Evolutionary conservation across 1,140 invertebrate species (phyloP).

Genomic region (honey bee (Apis mellifera)): Amel_HAv3.1 CM009931.2:7152501-7153000

Average conservation of each 20-base stretch:
- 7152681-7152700: conserved; percentile 47
- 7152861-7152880: conserved; percentile 23
- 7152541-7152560: conserved; percentile 54
- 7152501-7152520: conserved; percentile 19
- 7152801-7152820: too few species aligned
- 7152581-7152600: not conserved
- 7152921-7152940: conserved; percentile 1
- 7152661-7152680: conserved; percentile 42
- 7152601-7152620: not conserved
- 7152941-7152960: not conserved
- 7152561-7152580: not conserved
- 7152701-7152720: conserved; percentile 31
- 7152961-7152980: conserved; percentile 38
- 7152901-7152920: conserved; percentile 1
- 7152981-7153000: conserved; percentile 61
- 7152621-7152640: conserved; percentile 14
- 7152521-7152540: conserved; percentile 52
- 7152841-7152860: conserved; percentile 23
- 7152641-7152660: conserved; percentile 35
- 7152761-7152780: not conserved
- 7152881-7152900: conserved; percentile 5
- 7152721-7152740: not conserved
- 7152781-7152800: not conserved
- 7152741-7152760: not conserved
- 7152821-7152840: not conserved